A percentile compares a stretch with the other conserved stretches of the same genome.
phyloP scores from a whole-genome alignment of 2,113 vertebrate genomes.

The Pelmatolapia mariae region DNA sequence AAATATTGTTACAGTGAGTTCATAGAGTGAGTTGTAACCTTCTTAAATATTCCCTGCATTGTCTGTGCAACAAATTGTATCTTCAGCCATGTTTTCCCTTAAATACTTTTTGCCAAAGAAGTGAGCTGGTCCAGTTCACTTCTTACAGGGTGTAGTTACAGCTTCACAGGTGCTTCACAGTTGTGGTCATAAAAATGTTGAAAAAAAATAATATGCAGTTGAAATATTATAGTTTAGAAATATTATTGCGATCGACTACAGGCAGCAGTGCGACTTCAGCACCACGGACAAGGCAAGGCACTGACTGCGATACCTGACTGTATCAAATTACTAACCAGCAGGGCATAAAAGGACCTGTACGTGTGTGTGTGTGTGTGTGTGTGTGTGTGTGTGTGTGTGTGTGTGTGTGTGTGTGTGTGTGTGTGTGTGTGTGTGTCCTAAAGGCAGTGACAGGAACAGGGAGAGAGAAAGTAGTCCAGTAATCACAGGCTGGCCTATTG shows the following conservation, averaged over 20 bases:
- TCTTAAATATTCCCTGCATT: neutral
- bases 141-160: neutral
- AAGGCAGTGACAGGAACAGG: neutral
- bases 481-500: neutral
- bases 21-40: neutral
- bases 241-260: neutral
- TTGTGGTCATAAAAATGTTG: neutral
- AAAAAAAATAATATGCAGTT: neutral
- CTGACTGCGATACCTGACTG: neutral
- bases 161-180: neutral
- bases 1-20: neutral
- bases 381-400: accelerated
- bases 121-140: neutral
- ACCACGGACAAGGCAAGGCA: neutral
- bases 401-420: neutral
- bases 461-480: neutral
- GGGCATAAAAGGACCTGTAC: neutral
- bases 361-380: accelerated
- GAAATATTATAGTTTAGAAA: neutral
- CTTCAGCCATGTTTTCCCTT: neutral
- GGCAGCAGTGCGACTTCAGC: neutral
- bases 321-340: neutral
- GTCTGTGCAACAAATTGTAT: neutral
- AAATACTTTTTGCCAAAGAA: neutral
- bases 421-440: neutral